These are phyloP conservation scores for Rousettus leschenaultii DNA, from an alignment of 2,113 vertebrate genomes.

Conservation along the genomic window DNA sequence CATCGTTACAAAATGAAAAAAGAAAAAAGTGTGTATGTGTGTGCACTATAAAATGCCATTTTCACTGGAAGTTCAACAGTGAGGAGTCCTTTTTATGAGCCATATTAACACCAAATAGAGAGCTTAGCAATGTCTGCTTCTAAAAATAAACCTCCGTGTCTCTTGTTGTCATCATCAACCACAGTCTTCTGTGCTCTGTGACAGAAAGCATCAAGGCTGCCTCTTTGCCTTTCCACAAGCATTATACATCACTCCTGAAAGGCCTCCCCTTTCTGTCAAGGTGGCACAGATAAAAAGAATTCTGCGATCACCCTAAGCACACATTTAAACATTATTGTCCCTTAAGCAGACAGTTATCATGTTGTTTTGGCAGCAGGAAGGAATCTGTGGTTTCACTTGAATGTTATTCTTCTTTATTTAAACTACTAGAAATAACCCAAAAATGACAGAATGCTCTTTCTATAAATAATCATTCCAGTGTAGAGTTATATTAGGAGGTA, in stretches of 20 bases:
- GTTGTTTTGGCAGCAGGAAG: constrained; percentile 88
- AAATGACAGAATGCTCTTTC: constrained; percentile 90
- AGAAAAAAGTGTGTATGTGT: background rate
- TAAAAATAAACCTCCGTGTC: constrained; percentile 83
- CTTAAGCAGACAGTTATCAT: constrained; percentile 82
- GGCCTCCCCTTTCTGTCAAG: constrained; percentile 55
- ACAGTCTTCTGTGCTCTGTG: constrained; percentile 28
- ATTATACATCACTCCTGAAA: constrained; percentile 33
- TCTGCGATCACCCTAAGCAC: constrained; percentile 68
- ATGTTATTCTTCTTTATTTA: constrained; percentile 86
- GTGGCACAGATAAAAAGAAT: constrained; percentile 70
- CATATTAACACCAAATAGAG: constrained; percentile 73
- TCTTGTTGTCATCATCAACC: constrained; percentile 75
- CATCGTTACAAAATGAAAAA: background rate
- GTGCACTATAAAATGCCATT: background rate
- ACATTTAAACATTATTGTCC: constrained; percentile 76
- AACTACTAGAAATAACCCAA: constrained; percentile 90
- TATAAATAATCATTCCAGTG: constrained; percentile 96
- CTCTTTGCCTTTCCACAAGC: constrained; percentile 49
- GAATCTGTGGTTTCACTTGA: constrained; percentile 87
- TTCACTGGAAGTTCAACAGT: constrained; percentile 61
- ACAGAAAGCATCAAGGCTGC: constrained; percentile 47
- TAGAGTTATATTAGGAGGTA: constrained; percentile 95
- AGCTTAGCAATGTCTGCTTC: constrained; percentile 71
- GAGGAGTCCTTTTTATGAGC: constrained; percentile 72